A percentile compares a stretch with the other conserved stretches of the same genome.
Evolutionary conservation across 2,888 invertebrate species (phyloP).

Genomic region (Eulithis testata): DNA sequence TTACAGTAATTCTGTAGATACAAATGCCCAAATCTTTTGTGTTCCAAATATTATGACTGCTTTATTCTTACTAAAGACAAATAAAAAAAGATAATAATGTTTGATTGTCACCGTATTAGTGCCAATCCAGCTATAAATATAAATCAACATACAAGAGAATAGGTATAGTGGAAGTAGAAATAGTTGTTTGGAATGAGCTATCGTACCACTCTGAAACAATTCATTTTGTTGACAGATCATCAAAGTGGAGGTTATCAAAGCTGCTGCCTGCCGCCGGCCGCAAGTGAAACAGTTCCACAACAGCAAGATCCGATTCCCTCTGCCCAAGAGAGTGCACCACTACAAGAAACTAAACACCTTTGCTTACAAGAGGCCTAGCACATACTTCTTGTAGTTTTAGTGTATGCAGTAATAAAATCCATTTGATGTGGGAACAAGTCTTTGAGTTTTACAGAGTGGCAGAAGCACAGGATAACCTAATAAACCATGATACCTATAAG

Average conservation of each 20-base stretch:
- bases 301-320: constrained; percentile 97
- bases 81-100: no score
- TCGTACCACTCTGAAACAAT: not conserved
- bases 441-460: not conserved
- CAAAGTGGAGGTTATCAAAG: constrained; percentile 96
- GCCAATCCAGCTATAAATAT: no score
- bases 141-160: no score
- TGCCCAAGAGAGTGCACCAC: constrained; percentile 95
- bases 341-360: constrained; percentile 93
- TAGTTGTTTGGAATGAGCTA: not conserved
- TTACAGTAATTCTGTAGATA: no score
- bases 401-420: constrained; percentile 65
- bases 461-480: no score
- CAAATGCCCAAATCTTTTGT: no score
- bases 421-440: constrained; percentile 54
- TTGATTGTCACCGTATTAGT: no score
- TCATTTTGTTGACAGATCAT: constrained; percentile 89
- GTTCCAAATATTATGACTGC: no score
- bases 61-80: no score
- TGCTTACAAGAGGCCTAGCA: constrained; percentile 92
- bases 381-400: constrained; percentile 87
- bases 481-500: no score
- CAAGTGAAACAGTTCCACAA: constrained; percentile 99
- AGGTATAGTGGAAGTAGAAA: no score
- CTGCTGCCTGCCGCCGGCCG: constrained; percentile 95